phyloP scores from a whole-genome alignment of 2,888 invertebrate species.

The Yponomeuta sedellus region DNA sequence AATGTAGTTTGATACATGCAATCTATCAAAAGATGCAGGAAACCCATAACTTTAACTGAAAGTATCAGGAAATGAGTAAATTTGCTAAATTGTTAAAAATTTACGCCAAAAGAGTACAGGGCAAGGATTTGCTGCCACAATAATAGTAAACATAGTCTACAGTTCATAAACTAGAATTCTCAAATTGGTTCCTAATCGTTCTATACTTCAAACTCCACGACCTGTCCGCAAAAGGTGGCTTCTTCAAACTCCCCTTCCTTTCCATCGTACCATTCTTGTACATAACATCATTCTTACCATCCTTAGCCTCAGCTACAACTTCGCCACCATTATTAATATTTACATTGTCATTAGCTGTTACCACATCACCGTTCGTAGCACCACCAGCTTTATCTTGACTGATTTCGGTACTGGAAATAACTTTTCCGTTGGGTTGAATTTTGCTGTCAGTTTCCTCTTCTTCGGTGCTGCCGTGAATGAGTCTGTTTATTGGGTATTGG shows the following conservation, averaged over 20 bases:
- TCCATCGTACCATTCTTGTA: not conserved
- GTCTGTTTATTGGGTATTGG: constrained; percentile 56
- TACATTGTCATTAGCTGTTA: not conserved
- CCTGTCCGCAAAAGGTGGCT: constrained; percentile 24
- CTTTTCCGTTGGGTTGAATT: not conserved
- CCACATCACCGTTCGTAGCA: not conserved
- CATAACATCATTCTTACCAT: not conserved
- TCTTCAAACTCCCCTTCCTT: constrained; percentile 22
- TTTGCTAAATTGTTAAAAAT: too few species aligned
- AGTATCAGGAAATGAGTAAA: too few species aligned
- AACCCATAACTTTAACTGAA: too few species aligned
- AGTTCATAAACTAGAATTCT: constrained; percentile 47
- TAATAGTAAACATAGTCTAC: constrained; percentile 1
- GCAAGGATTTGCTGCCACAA: not conserved
- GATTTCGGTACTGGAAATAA: not conserved
- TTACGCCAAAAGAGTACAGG: not conserved
- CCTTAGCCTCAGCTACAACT: not conserved
- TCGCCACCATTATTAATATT: not conserved
- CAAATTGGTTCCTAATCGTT: constrained; percentile 33
- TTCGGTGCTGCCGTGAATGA: constrained; percentile 42
- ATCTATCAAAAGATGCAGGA: too few species aligned
- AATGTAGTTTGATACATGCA: too few species aligned
- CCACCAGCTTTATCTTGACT: not conserved
- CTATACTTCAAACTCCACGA: constrained; percentile 45
- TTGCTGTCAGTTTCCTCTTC: not conserved